A percentile compares a stretch with the other conserved stretches of the same genome.
Conservation (phyloP, 2,113 vertebrate species). For the Arenaria interpres region DNA sequence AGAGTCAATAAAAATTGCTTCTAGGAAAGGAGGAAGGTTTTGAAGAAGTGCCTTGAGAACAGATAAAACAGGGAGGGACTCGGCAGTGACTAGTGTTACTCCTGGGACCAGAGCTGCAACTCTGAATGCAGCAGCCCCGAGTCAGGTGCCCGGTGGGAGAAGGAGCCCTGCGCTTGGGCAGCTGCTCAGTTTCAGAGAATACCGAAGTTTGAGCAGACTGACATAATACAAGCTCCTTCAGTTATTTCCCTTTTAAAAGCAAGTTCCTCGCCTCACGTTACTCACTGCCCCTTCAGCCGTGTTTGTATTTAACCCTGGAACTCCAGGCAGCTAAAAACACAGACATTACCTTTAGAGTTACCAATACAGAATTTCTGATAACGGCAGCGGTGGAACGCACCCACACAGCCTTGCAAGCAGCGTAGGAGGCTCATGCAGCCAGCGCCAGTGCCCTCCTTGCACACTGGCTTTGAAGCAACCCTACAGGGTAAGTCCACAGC, state of each 20-base stretch:
- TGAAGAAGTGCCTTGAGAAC: background rate
- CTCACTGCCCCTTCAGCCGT: background rate
- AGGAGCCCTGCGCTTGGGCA: background rate
- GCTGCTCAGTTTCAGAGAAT: constrained; percentile 13
- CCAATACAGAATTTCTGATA: background rate
- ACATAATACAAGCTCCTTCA: background rate
- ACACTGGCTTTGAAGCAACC: background rate
- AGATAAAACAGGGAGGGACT: background rate
- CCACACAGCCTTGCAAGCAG: rapidly evolving
- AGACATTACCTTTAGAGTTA: background rate
- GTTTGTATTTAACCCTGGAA: background rate
- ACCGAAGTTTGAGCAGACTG: background rate
- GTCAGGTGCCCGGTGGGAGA: background rate
- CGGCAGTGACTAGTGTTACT: background rate
- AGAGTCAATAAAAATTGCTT: constrained; percentile 21
- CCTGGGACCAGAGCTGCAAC: background rate
- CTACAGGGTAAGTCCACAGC: background rate
- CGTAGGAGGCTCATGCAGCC: background rate
- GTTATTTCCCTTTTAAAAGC: constrained; percentile 17
- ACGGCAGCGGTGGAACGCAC: background rate
- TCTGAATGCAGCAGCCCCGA: background rate
- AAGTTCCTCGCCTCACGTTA: background rate
- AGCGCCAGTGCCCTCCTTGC: background rate
- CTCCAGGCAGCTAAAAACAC: background rate
- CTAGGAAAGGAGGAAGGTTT: constrained; percentile 28